A percentile compares a stretch with the other conserved stretches of the same genome.
Conservation (phyloP, 2,888 invertebrate species). For the Athalia circularis region DNA sequence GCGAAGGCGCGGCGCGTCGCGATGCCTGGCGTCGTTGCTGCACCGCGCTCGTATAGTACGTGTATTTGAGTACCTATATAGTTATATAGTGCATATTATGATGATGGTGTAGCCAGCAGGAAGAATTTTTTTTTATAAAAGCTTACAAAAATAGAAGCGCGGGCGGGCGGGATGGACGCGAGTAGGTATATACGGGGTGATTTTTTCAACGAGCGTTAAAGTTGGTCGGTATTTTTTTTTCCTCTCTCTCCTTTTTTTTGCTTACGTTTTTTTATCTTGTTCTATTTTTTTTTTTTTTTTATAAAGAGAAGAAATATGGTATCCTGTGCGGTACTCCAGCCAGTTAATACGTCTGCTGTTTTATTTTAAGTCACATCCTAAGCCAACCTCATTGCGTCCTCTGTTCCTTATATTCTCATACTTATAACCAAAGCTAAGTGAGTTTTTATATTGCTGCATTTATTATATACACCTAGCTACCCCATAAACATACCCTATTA, state of each 20-base stretch:
- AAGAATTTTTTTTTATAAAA: neutral
- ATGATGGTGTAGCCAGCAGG: neutral
- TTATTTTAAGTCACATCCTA: slow-evolving; percentile 47
- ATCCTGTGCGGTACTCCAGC: slow-evolving; percentile 54
- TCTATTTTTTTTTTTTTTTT: slow-evolving; percentile 50
- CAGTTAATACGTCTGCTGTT: slow-evolving; percentile 53
- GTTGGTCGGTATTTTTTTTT: neutral
- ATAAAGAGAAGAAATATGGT: slow-evolving; percentile 58
- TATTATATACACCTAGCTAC: neutral
- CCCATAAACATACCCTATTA: too few relatives aligned
- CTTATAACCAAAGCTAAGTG: neutral
- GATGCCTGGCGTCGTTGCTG: neutral
- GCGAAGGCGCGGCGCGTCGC: neutral
- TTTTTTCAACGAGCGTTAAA: slow-evolving; percentile 11
- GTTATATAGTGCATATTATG: neutral
- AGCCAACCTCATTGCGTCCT: slow-evolving; percentile 23
- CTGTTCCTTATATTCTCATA: neutral
- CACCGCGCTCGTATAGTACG: neutral
- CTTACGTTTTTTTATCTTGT: too few relatives aligned
- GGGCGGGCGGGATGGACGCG: slow-evolving; percentile 5
- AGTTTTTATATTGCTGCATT: neutral
- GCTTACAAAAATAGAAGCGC: neutral
- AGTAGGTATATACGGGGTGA: slow-evolving; percentile 18
- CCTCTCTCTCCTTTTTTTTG: neutral
- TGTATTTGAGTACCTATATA: neutral